Percentiles rank a stretch among this genome's conserved stretches.
These are phyloP conservation scores for Calyptommatus sinebrachiatus DNA, from an alignment of 2,113 vertebrate genomes.

Conservation along the genomic window DNA sequence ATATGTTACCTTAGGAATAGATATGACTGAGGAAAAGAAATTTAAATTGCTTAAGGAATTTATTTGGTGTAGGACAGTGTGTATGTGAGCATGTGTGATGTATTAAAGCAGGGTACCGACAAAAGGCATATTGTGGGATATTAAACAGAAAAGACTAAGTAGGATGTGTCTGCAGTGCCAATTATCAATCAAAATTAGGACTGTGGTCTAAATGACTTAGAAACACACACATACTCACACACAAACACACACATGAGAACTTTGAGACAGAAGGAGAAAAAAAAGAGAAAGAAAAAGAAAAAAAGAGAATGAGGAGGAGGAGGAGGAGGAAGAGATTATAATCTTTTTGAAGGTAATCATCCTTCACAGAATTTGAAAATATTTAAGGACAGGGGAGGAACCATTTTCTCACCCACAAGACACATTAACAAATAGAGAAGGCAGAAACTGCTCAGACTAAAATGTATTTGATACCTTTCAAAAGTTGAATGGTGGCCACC, in stretches of 20 bases:
- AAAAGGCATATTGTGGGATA: too few relatives aligned
- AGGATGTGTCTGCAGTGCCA: too few relatives aligned
- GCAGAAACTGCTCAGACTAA: slow-evolving; percentile 46
- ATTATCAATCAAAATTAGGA: too few relatives aligned
- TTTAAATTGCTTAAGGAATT: neutral
- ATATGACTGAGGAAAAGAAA: neutral
- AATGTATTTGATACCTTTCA: slow-evolving; percentile 50
- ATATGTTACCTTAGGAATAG: neutral
- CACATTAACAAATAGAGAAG: slow-evolving; percentile 19
- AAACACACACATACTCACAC: too few relatives aligned
- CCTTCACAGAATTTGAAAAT: neutral
- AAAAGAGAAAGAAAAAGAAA: too few relatives aligned
- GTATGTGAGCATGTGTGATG: neutral
- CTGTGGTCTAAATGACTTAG: too few relatives aligned
- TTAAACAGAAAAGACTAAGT: too few relatives aligned
- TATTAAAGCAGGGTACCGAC: neutral
- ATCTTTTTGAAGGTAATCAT: slow-evolving; percentile 40
- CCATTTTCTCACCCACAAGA: slow-evolving; percentile 15
- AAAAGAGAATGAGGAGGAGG: too few relatives aligned
- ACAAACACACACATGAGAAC: too few relatives aligned
- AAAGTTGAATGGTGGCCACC: neutral
- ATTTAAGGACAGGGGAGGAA: neutral
- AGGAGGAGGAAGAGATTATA: too few relatives aligned
- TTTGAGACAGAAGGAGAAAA: too few relatives aligned
- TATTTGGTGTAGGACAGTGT: neutral